Percentiles rank a stretch among this genome's conserved stretches.
These are phyloP conservation scores for Orcinus orca DNA, from an alignment of 2,113 vertebrate genomes.

Conservation along the genomic window DNA sequence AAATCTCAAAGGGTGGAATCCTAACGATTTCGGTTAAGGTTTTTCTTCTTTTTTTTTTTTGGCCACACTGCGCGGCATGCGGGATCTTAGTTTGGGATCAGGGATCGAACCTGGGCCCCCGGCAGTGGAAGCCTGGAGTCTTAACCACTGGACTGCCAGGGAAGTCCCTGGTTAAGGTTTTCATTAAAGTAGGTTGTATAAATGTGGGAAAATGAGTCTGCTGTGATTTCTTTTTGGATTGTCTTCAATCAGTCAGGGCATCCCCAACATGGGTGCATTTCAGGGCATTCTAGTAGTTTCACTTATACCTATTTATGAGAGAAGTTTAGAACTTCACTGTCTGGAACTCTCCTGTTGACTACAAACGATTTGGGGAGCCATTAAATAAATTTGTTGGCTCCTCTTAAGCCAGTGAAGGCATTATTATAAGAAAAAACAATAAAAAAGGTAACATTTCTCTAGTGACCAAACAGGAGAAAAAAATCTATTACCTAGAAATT, in stretches of 20 bases:
- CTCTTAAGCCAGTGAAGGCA: background rate
- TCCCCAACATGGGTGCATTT: background rate
- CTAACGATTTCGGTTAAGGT: background rate
- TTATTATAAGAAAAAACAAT: background rate
- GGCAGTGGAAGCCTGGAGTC: too few relatives aligned
- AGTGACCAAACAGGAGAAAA: background rate
- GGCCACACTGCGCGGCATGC: too few relatives aligned
- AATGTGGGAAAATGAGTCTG: background rate
- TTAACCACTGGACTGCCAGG: too few relatives aligned
- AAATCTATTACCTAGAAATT: conserved; percentile 9
- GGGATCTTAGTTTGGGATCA: too few relatives aligned
- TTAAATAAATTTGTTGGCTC: background rate
- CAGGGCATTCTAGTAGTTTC: background rate
- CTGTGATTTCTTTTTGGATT: background rate
- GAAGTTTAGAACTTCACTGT: background rate
- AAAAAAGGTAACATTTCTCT: background rate
- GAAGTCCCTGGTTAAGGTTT: background rate
- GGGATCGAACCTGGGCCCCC: too few relatives aligned
- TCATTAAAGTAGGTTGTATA: background rate
- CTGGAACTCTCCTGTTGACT: background rate
- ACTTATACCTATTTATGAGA: background rate
- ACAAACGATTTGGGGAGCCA: background rate
- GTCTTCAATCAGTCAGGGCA: background rate
- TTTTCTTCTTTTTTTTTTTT: background rate
- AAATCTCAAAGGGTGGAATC: background rate